phyloP scores from a whole-genome alignment of 2,888 invertebrate genomes.

The Dilophus febrilis region DNA sequence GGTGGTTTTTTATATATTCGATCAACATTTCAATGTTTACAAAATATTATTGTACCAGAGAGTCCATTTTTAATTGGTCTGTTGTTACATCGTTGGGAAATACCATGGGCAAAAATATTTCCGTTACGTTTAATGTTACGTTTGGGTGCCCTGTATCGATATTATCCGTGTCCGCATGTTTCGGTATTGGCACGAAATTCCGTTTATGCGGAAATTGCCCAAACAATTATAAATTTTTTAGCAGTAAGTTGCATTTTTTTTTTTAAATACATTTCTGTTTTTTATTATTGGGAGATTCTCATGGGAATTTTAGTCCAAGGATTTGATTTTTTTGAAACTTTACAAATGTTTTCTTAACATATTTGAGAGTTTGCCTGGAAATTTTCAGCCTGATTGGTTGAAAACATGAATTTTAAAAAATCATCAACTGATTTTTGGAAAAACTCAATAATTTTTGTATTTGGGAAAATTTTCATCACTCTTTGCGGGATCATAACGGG shows the following conservation, averaged over 20 bases:
- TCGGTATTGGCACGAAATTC: conserved; percentile 60
- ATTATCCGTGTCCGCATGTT: conserved; percentile 70
- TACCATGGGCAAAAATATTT: conserved; percentile 52
- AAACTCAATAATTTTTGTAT: too few relatives aligned
- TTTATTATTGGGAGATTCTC: too few relatives aligned
- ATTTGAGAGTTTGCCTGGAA: too few relatives aligned
- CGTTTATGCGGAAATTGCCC: conserved; percentile 70
- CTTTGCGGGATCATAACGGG: too few relatives aligned
- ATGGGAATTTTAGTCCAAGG: too few relatives aligned
- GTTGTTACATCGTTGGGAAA: conserved; percentile 49
- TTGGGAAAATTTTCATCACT: too few relatives aligned
- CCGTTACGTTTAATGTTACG: conserved; percentile 55
- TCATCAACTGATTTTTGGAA: too few relatives aligned
- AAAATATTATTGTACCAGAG: conserved; percentile 52
- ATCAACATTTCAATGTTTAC: conserved; percentile 64
- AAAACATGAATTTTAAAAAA: too few relatives aligned
- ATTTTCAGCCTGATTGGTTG: too few relatives aligned
- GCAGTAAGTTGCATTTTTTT: conserved; percentile 33
- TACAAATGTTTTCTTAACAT: too few relatives aligned
- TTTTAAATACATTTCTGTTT: too few relatives aligned
- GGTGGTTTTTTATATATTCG: conserved; percentile 70
- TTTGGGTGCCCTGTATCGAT: conserved; percentile 68
- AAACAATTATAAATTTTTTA: conserved; percentile 72
- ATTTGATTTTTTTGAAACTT: too few relatives aligned
- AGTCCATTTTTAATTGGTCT: conserved; percentile 62